Base-by-base conservation (phyloP, 2,888 invertebrate genomes). In the Patella depressa region DNA sequence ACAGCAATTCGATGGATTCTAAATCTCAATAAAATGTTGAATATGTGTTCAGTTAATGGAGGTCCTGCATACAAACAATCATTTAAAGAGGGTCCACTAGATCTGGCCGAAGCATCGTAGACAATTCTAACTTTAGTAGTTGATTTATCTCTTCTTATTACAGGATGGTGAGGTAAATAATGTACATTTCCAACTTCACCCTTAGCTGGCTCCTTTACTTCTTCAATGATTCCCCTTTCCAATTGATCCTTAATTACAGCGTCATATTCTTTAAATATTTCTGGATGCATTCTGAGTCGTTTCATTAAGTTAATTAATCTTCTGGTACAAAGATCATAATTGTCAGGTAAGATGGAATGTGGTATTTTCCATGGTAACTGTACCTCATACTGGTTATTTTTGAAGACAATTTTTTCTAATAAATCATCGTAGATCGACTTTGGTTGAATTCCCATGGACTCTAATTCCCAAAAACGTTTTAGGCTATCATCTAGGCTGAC, bases 121-220 rank as follows among this genome's bases (percentile, higher is more conserved):
- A 65, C 59, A 19, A 65, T 65, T 65, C 59, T 65, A 19, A 65
- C 59, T 65, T 65, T n/a, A 0, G 59, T 65, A 19, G 59, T 65
- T 65, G 59, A 65, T n/a, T n/a, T 65, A 65, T 65, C 59, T 65
- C 59, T 65, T 65, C 59, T 65, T n/a, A 65, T 19, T 7, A 65
- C 59, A 65, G 59, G 59, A n/a, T 65, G n/a, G 59, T 65, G 59
- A n/a, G 59, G 59, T 65, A 65, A n/a, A n/a, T 65, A 65, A 65
- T 65, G 59, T 19, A 65, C 59, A 7, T 65, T 17, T 9, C 59
- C 59, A 65, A 65, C n/a, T 65, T 65, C n/a, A 65, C 59, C 59
- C 9, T n/a, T 19, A 19, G 59, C n/a, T 7, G 59, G n/a, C n/a
- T 65, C 19, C 19, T 65, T 9, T n/a, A 65, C 59, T 7, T 19